A percentile compares a stretch with the other conserved stretches of the same genome.
phyloP scores from a whole-genome alignment of 2,113 vertebrate genomes.

The Greenwoodochromis staneri region DNA sequence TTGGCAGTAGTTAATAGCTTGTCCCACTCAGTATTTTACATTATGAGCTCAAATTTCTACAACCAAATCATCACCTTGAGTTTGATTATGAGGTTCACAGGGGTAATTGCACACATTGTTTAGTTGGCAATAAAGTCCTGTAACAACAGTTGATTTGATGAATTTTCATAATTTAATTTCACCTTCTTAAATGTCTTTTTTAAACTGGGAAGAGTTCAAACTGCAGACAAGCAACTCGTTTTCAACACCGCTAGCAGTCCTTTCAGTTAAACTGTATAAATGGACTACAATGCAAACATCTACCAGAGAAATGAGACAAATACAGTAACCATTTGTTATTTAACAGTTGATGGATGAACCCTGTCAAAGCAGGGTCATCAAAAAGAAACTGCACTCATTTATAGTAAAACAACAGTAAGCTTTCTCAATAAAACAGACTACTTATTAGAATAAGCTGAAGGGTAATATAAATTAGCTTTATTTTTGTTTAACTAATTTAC shows the following conservation, averaged over 20 bases:
- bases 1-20: not conserved
- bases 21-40: not conserved
- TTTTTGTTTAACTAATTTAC: not conserved
- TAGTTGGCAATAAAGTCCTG: not conserved
- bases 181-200: not conserved
- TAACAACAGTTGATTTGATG: not conserved
- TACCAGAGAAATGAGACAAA: not conserved
- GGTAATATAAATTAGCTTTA: not conserved
- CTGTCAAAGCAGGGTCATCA: not conserved
- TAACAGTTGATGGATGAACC: not conserved
- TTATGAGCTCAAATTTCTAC: not conserved
- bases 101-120: not conserved
- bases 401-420: not conserved
- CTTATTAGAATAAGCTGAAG: not conserved
- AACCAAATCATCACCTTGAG: not conserved
- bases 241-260: not conserved
- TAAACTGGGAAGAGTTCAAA: not conserved
- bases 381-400: not conserved
- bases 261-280: not conserved
- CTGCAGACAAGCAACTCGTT: not conserved
- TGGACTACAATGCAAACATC: not conserved
- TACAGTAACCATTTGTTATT: not conserved
- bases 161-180: not conserved
- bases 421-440: not conserved
- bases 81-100: not conserved